Evolutionary conservation across 92 coral and sea anemone species (phyloP).

Genomic region (Paragorgia papillata): DNA sequence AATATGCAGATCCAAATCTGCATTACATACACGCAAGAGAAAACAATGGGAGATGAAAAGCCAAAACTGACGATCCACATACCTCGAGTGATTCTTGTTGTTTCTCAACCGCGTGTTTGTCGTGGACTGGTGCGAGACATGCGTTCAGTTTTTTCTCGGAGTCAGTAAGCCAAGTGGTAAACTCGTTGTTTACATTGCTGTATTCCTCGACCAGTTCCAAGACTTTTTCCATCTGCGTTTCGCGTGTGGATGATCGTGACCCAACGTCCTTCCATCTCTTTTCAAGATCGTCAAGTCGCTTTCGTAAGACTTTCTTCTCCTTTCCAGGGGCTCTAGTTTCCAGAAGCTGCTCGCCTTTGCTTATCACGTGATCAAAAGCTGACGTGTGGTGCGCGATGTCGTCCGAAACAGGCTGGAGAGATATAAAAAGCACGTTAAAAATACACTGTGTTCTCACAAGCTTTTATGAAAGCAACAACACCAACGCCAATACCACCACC

Average conservation of each 20-base stretch:
- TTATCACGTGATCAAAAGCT: slow-evolving; percentile 75
- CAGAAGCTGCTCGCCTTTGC: slow-evolving; percentile 71
- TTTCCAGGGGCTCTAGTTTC: slow-evolving; percentile 72
- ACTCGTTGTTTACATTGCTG: slow-evolving; percentile 63
- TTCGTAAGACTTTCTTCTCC: slow-evolving; percentile 73
- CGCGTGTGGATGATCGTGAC: slow-evolving; percentile 58
- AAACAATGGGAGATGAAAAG: background rate
- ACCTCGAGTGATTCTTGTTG: slow-evolving; percentile 85
- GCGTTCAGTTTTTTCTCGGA: slow-evolving; percentile 73
- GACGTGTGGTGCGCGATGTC: slow-evolving; percentile 72
- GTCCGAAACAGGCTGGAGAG: slow-evolving; percentile 65
- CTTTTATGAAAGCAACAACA: background rate
- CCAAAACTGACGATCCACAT: slow-evolving; percentile 1
- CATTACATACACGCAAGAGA: too few species aligned
- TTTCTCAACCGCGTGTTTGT: slow-evolving; percentile 71
- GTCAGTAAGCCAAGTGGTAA: slow-evolving; percentile 80
- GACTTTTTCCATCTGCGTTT: slow-evolving; percentile 65
- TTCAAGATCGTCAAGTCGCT: slow-evolving; percentile 69
- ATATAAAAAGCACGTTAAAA: background rate
- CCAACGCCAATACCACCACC: too few species aligned
- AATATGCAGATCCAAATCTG: too few species aligned
- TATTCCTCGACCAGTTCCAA: slow-evolving; percentile 76
- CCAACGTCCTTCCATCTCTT: slow-evolving; percentile 73
- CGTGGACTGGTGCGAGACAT: slow-evolving; percentile 70
- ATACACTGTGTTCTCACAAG: background rate